phyloP scores from a whole-genome alignment of 2,888 invertebrate genomes.

The Mechanitis messenoides region DNA sequence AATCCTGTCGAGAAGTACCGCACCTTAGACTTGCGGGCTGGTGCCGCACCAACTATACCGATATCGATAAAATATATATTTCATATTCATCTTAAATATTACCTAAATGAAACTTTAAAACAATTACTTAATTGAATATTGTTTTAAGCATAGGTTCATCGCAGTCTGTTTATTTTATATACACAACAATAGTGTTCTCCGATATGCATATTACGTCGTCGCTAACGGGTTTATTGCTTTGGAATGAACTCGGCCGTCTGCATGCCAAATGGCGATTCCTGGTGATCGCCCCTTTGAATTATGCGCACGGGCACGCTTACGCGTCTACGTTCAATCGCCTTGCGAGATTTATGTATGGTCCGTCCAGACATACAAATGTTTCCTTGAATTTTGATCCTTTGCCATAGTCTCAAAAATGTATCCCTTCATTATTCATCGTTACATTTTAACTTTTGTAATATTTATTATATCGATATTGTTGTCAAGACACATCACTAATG shows the following conservation, averaged over 20 bases:
- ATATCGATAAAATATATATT: constrained; percentile 35
- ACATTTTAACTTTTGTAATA: neutral
- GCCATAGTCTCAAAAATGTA: constrained; percentile 11
- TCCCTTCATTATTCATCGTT: neutral
- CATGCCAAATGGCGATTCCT: constrained; percentile 70
- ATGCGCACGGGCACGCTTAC: constrained; percentile 68
- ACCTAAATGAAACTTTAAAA: no score
- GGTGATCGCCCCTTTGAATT: constrained; percentile 73
- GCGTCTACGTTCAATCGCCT: constrained; percentile 66
- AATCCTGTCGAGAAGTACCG: constrained; percentile 38
- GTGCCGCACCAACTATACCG: constrained; percentile 26
- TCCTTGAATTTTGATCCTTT: constrained; percentile 48
- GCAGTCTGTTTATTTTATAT: constrained; percentile 7
- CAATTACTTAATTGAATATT: neutral
- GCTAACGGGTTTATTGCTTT: constrained; percentile 71
- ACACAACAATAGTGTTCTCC: no score
- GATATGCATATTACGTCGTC: constrained; percentile 65
- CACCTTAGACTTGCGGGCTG: constrained; percentile 49
- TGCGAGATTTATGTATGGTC: constrained; percentile 62
- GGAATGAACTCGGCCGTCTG: constrained; percentile 65
- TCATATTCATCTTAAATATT: no score
- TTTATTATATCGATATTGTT: neutral
- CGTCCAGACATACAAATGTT: constrained; percentile 58
- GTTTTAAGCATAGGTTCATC: neutral
- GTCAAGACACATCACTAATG: no score